These are phyloP conservation scores for Gambelia wislizenii DNA, from an alignment of 2,797 vertebrate species.

Conservation along the genomic window DNA sequence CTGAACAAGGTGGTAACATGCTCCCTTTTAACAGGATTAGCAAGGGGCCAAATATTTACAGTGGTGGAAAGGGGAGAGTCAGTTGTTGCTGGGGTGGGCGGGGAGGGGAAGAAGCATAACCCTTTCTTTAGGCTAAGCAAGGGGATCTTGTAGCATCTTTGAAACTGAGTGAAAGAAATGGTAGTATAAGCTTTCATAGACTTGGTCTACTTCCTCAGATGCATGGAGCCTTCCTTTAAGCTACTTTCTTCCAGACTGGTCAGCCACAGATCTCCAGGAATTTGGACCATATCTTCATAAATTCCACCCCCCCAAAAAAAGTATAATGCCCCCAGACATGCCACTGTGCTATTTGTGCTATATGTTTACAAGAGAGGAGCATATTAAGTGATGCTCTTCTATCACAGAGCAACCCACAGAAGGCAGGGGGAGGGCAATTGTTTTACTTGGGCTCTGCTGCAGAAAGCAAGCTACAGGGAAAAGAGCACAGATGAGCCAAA, in stretches of 20 bases:
- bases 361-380: background rate
- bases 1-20: constrained; percentile 9
- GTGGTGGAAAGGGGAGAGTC: no score
- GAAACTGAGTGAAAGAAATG: no score
- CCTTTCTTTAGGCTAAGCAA: background rate
- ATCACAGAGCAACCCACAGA: no score
- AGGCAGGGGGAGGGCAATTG: background rate
- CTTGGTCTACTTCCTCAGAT: no score
- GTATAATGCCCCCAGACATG: no score
- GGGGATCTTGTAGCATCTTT: no score
- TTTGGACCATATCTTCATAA: background rate
- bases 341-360: background rate
- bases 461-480: background rate
- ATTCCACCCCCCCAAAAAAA: background rate
- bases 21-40: background rate
- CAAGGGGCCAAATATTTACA: background rate
- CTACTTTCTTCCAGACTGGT: background rate
- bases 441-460: background rate
- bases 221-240: background rate
- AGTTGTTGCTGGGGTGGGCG: background rate
- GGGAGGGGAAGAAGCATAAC: background rate
- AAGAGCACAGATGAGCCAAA: background rate
- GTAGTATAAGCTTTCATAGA: no score
- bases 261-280: background rate
- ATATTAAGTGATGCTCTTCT: no score